Evolutionary conservation across 2,797 vertebrate genomes (phyloP).

Genomic region (Eupleurogrammus muticus): DNA sequence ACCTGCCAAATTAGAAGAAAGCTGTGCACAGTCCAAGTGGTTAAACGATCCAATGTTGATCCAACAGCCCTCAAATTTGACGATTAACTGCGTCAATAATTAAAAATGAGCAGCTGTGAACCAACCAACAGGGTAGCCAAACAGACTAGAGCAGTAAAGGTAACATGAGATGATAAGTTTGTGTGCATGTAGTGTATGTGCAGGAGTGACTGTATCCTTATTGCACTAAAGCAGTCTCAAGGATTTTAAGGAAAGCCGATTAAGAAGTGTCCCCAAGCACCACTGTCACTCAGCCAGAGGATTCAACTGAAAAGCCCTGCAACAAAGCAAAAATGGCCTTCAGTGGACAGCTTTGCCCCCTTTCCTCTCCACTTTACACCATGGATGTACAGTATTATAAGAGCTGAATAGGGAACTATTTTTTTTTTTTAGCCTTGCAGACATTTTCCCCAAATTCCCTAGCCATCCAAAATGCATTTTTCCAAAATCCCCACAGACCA

Average conservation of each 20-base stretch:
- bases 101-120: background rate
- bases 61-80: constrained; percentile 13
- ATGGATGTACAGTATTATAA: background rate
- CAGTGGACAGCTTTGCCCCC: constrained; percentile 22
- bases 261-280: constrained; percentile 71
- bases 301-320: constrained; percentile 52
- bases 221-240: constrained; percentile 58
- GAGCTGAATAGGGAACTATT: too few species aligned
- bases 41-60: constrained; percentile 42
- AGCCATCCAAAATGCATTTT: too few species aligned
- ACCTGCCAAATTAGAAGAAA: constrained; percentile 19
- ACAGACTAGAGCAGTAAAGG: background rate
- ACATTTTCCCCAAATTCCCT: too few species aligned
- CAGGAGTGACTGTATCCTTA: constrained; percentile 65
- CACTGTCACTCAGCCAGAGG: constrained; percentile 66
- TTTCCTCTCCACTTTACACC: background rate
- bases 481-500: too few species aligned
- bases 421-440: too few species aligned
- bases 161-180: constrained; percentile 14
- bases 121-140: constrained; percentile 5
- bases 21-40: constrained; percentile 24
- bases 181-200: constrained; percentile 29
- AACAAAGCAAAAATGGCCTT: constrained; percentile 54
- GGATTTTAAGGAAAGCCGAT: constrained; percentile 74
- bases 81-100: constrained; percentile 5